Evolutionary conservation across 2,888 invertebrate genomes (phyloP), one percentile per base, ranked within the genome.

Genomic region (Eulithis testata): DNA sequence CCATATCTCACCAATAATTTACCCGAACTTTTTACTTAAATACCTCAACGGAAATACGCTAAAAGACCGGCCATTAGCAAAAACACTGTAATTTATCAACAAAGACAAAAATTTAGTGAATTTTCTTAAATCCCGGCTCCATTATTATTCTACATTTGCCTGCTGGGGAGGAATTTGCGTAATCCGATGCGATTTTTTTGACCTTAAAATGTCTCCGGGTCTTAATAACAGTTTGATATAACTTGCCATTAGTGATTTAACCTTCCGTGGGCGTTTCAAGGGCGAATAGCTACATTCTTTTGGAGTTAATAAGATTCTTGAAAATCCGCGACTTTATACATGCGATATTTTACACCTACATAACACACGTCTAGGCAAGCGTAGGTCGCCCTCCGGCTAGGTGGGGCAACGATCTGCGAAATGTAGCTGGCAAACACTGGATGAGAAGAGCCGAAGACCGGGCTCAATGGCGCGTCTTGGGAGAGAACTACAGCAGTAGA

Each of bases 11-110:
- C 64, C 51, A 63, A 71, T 69, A 68, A 73, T 69, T 73, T 71
- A 73, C 68, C 62, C 43, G 12, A 53, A 65, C 58, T 57, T 69
- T 68, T 67, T 63, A 62, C 68, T 72, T 74, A 79, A 79, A 81
- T 82, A 76, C 78, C 73, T 72, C 72, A 69, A 73, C 73, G 74
- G 73, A 78, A 76, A 78, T 72, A 73, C 76, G 73, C 75, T 80
- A 80, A 81, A 84, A 78, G 79, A 77, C 73, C 76, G 75, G 72
- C 85, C 85, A 89, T 91, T 90, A 88, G 78, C 81, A 87, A 88
- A 88, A 89, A 85, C 79, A 85, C 80, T 78, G 87, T 83, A 88
- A 90, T 91, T 90, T 90, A 90, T 90, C 90, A 90, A 84, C 82
- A 81, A 80, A 86, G 83, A 86, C 83, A 81, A 79, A 82, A 49